Evolutionary conservation across 2,888 invertebrate species (phyloP), one percentile per base, ranked within the genome.

Genomic region (Ptycholaimellus sp.): DNA sequence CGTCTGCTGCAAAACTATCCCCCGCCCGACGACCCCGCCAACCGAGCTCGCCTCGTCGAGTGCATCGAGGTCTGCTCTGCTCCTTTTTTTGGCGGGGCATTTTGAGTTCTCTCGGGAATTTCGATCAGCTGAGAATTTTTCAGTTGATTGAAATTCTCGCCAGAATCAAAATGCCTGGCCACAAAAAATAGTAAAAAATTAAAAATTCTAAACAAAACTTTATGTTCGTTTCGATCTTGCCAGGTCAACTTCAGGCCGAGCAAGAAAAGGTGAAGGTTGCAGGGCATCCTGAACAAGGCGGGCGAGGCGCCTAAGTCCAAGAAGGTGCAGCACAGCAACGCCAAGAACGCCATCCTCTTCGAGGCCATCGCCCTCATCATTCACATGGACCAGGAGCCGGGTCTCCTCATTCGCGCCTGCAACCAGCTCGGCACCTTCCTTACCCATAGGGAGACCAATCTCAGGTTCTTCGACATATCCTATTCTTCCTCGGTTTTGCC

Each of bases 301-400:
- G 90, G 93, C 63, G 96, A 96, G 63, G 90, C 93, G 47, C 93
- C 93, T 21, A 90, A 90, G 64, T 96, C 93, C 34, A 99, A 96
- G 66, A 99, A 99, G 66, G 93, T 96, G 21, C 96, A 99, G 67
- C 96, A 99, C 65, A 90, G 93, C 34, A 99, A 99, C 68, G 93
- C 96, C 40, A 96, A 96, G 64, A 96, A 99, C 67, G 90, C 96
- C 36, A 93, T 99, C 20, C 68, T 99, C 17, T 96, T 99, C 67
- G 96, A 99, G 68, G 93, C 96, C 32, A 99, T 99, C 59, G 90
- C 90, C 66, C 71, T 99, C 48, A 96, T 99, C 48, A 96, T 99
- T 56, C 96, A 99, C 60, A 87, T 90, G 67, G 96, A 96, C 59
- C 76, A 46, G 27, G 56, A 56, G 39, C 55, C 56, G 29, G 48